These are phyloP conservation scores for Nipponacmea schrenckii DNA, from an alignment of 2,888 invertebrate species.

Conservation along the genomic window DNA sequence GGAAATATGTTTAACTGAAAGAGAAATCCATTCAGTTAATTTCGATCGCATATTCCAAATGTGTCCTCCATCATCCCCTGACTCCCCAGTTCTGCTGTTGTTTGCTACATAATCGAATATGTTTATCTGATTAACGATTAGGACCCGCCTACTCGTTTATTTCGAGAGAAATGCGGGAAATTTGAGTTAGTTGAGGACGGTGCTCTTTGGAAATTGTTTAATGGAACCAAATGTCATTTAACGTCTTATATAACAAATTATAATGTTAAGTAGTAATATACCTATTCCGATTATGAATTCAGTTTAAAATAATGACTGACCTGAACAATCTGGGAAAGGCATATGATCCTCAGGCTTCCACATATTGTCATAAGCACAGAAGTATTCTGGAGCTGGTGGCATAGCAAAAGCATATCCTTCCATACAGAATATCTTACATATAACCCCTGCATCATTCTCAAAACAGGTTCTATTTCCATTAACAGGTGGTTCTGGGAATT, in stretches of 20 bases:
- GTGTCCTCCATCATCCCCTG: too few species aligned
- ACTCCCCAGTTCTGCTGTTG: too few species aligned
- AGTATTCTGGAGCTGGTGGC: slow-evolving; percentile 66
- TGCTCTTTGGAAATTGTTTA: too few species aligned
- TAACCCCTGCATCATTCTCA: slow-evolving; percentile 66
- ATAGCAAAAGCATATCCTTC: slow-evolving; percentile 75
- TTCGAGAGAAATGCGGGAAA: too few species aligned
- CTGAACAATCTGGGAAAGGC: slow-evolving; percentile 74
- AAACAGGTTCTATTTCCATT: slow-evolving; percentile 71
- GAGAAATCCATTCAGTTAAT: slow-evolving; percentile 20
- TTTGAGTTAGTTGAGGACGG: too few species aligned
- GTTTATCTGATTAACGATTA: too few species aligned
- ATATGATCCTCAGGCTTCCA: slow-evolving; percentile 66
- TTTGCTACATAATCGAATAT: too few species aligned
- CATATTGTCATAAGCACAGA: slow-evolving; percentile 67
- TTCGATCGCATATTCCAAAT: slow-evolving; percentile 58
- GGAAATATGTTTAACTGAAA: slow-evolving; percentile 55
- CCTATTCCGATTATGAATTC: too few species aligned
- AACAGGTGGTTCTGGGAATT: slow-evolving; percentile 68
- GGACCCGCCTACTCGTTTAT: too few species aligned
- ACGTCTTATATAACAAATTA: too few species aligned
- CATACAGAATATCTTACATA: slow-evolving; percentile 74
- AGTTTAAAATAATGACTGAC: slow-evolving; percentile 53
- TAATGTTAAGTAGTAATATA: too few species aligned
- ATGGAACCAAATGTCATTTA: too few species aligned